These are phyloP conservation scores for Aleiodes alternator DNA, from an alignment of 2,888 invertebrate species.

Conservation along the genomic window DNA sequence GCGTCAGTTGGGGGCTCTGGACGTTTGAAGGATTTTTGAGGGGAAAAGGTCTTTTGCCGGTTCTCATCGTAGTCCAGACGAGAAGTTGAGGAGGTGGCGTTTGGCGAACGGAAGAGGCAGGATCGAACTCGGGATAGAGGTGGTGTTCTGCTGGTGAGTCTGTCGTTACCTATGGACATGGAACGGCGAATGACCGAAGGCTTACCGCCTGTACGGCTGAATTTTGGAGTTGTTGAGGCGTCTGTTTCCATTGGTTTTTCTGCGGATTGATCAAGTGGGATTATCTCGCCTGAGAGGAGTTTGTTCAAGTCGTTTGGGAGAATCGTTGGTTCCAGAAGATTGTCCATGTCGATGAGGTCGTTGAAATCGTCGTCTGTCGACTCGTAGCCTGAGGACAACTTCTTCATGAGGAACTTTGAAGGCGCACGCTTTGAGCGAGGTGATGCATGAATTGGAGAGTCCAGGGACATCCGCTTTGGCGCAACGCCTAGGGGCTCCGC, in stretches of 20 bases:
- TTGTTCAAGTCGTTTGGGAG: slow-evolving; percentile 79
- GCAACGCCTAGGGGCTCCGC: slow-evolving; percentile 74
- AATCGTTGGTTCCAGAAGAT: slow-evolving; percentile 73
- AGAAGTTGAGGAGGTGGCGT: slow-evolving; percentile 61
- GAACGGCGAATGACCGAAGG: slow-evolving; percentile 62
- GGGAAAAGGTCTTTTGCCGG: slow-evolving; percentile 26
- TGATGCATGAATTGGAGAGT: slow-evolving; percentile 63
- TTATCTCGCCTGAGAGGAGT: slow-evolving; percentile 78
- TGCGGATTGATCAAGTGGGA: slow-evolving; percentile 41
- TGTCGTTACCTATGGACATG: slow-evolving; percentile 72
- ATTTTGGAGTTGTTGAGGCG: slow-evolving; percentile 74
- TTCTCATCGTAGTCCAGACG: slow-evolving; percentile 62
- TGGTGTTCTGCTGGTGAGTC: slow-evolving; percentile 68
- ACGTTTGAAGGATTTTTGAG: slow-evolving; percentile 79
- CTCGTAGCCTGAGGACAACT: slow-evolving; percentile 78
- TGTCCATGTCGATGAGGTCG: slow-evolving; percentile 80
- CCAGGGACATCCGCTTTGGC: slow-evolving; percentile 69
- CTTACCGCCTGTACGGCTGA: slow-evolving; percentile 65
- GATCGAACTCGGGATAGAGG: slow-evolving; percentile 75
- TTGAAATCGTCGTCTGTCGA: slow-evolving; percentile 82
- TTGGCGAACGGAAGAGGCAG: slow-evolving; percentile 76
- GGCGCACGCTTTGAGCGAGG: slow-evolving; percentile 57
- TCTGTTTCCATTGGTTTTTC: slow-evolving; percentile 66
- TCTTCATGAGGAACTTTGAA: slow-evolving; percentile 71
- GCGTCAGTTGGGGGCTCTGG: slow-evolving; percentile 80